These are phyloP conservation scores for Pristionchus exspectatus DNA, from an alignment of 2,888 invertebrate species.

Conservation along the genomic window DNA sequence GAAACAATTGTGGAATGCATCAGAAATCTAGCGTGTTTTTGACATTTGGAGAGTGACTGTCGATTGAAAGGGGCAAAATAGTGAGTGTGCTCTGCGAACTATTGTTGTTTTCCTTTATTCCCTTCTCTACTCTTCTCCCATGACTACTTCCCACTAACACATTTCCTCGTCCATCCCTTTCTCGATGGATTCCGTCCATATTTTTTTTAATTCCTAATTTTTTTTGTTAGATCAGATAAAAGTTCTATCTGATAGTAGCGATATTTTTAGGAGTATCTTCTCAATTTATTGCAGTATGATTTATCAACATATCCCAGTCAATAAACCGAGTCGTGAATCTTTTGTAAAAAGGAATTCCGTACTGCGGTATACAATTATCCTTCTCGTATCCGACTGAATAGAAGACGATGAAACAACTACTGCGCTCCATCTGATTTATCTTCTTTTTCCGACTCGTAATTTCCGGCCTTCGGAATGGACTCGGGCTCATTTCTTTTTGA, in stretches of 20 bases:
- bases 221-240: background rate
- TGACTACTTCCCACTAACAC: background rate
- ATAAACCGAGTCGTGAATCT: background rate
- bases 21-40: background rate
- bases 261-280: slow-evolving; percentile 8
- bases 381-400: background rate
- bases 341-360: background rate
- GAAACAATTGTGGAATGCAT: background rate
- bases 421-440: background rate
- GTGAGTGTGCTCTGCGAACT: slow-evolving; percentile 40
- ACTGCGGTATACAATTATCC: background rate
- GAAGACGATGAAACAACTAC: background rate
- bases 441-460: slow-evolving; percentile 10
- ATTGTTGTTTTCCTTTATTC: slow-evolving; percentile 14
- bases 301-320: background rate
- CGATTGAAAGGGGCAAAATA: background rate
- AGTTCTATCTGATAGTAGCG: slow-evolving; percentile 21
- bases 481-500: background rate
- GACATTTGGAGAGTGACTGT: background rate
- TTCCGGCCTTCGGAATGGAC: background rate
- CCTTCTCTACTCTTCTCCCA: background rate
- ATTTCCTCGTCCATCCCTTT: background rate
- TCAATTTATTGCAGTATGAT: background rate
- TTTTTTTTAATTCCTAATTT: background rate
- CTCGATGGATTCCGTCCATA: background rate